Base-by-base conservation (phyloP, 2,797 vertebrate species). In the Zenarchopterus dispar region DNA sequence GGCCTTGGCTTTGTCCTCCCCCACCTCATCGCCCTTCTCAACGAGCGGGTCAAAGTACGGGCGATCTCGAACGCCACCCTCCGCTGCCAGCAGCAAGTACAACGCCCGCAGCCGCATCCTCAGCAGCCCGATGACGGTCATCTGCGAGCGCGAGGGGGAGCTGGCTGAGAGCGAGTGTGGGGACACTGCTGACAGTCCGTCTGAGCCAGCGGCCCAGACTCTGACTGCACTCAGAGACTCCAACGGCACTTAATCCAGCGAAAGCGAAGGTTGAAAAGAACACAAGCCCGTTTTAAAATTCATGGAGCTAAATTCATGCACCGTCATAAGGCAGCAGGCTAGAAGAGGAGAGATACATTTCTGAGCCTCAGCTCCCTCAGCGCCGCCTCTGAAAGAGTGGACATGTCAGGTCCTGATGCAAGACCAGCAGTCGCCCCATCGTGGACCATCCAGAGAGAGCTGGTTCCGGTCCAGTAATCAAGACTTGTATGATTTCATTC, bases 51-150 rank as follows among this genome's bases (percentile, higher is more conserved):
- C 91, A 0, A 93, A 95, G 69, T 94, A 96, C 0, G 93, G 96
- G 33, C 96, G 97, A 7, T 97, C 96, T 0, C 95, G 97, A 55
- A 97, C 95, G 0, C 98, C 98, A 0, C 98, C 98, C 0, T 99
- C 95, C 0, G 97, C 98, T 0, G 96, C 97, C 89, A 99, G 97
- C 93, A 99, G 97, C 93, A 95, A 96, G 73, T 99, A 99, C 83
- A 97, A 94, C 8, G 79, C 96, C 16, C 95, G 98, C 62, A 94
- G 92, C 87, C 93, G 98, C n/a, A 94, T 99, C 87, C 95, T 96
- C 80, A 99, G 98, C 93, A 98, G 97, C 88, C 97, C 98, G 11
- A 99, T 99, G 98, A 98, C 96, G 0, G 98, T 98, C 43, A 99
- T 99, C 86, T 96, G 96, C 0, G 98, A 99, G 80, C 95, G 96